Evolutionary conservation across 2,888 invertebrate genomes (phyloP).

Genomic region (Bhutanitis thaidina): DNA sequence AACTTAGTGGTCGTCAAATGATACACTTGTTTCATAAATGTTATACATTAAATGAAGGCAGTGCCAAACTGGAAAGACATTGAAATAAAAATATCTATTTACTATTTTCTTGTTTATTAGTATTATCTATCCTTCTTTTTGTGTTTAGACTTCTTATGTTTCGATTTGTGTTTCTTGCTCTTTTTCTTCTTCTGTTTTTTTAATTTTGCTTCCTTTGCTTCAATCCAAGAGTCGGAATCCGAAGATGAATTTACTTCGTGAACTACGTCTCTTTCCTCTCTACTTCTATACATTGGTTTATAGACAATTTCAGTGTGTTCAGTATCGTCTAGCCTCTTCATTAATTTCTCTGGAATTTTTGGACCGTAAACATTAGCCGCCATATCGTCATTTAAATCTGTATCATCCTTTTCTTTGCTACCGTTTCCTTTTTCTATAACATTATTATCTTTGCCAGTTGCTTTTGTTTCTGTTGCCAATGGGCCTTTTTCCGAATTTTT

Average conservation of each 20-base stretch:
- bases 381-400: conserved; percentile 13
- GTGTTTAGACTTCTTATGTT: conserved; percentile 63
- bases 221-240: conserved; percentile 75
- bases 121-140: conserved; percentile 60
- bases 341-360: conserved; percentile 74
- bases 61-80: neutral
- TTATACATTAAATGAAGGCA: too few relatives aligned
- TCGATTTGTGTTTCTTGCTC: conserved; percentile 64
- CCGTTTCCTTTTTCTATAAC: conserved; percentile 1
- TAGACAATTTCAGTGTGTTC: conserved; percentile 25
- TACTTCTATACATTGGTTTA: conserved; percentile 38
- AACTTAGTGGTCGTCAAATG: too few relatives aligned
- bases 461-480: conserved; percentile 4
- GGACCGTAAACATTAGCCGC: conserved; percentile 76
- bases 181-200: conserved; percentile 68
- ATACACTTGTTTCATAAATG: too few relatives aligned
- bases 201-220: conserved; percentile 55
- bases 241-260: conserved; percentile 49
- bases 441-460: conserved; percentile 23
- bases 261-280: conserved; percentile 29
- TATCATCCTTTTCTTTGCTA: neutral
- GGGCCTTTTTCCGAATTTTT: conserved; percentile 27
- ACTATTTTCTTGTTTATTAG: neutral
- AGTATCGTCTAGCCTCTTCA: conserved; percentile 39
- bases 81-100: neutral